These are phyloP conservation scores for Botia kubotai DNA, from an alignment of 2,797 vertebrate species.

Conservation along the genomic window DNA sequence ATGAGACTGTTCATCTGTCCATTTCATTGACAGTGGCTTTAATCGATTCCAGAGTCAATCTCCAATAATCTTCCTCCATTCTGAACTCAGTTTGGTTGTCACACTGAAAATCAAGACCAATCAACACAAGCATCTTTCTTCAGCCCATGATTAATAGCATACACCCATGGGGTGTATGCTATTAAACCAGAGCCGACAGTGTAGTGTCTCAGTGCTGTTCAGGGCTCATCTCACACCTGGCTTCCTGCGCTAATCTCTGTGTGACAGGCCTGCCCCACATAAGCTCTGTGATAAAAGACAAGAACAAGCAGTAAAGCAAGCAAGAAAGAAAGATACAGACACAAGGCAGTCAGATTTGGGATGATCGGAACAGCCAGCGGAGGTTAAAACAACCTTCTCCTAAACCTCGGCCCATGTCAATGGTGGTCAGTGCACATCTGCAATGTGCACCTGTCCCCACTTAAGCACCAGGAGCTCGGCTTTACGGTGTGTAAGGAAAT, in stretches of 20 bases:
- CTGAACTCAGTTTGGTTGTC: not conserved
- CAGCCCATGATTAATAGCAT: conserved; percentile 11
- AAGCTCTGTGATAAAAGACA: conserved; percentile 22
- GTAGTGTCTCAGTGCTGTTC: not conserved
- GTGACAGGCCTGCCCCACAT: conserved; percentile 47
- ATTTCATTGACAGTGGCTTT: not conserved
- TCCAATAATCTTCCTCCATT: conserved; percentile 4
- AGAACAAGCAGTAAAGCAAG: not conserved
- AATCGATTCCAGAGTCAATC: not conserved
- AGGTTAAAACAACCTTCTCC: conserved; percentile 13
- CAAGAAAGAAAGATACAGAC: not conserved
- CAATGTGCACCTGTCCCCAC: conserved; percentile 38
- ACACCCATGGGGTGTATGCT: no score
- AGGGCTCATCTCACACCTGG: conserved; percentile 51
- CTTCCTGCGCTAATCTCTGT: conserved; percentile 48
- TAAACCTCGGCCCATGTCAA: conserved; percentile 9
- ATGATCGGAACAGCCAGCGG: conserved; percentile 4
- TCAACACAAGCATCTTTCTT: conserved; percentile 35
- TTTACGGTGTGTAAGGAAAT: conserved; percentile 44
- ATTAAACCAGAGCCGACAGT: no score
- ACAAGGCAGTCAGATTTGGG: not conserved
- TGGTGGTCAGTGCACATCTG: conserved; percentile 49
- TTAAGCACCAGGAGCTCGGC: conserved; percentile 29
- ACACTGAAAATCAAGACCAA: conserved; percentile 11
- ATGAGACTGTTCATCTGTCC: not conserved